These are phyloP conservation scores for Uria aalge DNA, from an alignment of 2,113 vertebrate genomes.

Conservation along the genomic window DNA sequence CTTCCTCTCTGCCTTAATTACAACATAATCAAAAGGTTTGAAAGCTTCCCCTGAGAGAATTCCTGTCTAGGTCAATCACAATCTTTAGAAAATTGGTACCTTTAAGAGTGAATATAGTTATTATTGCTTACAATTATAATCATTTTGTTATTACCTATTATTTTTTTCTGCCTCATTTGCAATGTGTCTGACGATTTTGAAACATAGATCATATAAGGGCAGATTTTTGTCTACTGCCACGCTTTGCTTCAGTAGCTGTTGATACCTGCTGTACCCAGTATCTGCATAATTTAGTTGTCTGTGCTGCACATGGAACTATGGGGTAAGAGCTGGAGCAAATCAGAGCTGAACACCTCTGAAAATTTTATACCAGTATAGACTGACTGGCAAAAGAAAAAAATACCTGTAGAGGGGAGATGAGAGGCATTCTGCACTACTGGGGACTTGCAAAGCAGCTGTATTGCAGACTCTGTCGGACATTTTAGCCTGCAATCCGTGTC, in stretches of 20 bases:
- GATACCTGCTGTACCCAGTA: not conserved
- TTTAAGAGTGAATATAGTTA: not conserved
- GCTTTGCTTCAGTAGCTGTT: not conserved
- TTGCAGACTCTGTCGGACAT: not conserved
- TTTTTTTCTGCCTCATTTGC: not conserved
- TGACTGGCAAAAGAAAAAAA: not conserved
- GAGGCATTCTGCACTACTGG: not conserved
- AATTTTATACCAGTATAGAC: not conserved
- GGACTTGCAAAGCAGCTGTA: not conserved
- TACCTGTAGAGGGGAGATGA: not conserved
- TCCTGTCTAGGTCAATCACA: not conserved
- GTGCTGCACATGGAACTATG: not conserved
- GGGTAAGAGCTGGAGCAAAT: not conserved
- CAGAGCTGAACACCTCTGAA: not conserved
- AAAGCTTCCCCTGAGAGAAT: not conserved
- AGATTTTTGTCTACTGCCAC: not conserved
- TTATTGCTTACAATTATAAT: not conserved
- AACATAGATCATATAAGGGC: not conserved
- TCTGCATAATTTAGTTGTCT: not conserved
- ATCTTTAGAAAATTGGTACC: conserved; percentile 1
- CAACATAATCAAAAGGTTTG: not conserved
- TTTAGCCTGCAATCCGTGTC: not conserved
- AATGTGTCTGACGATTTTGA: not conserved
- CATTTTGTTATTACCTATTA: not conserved
- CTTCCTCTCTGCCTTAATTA: not conserved